Percentiles rank a stretch among this genome's conserved stretches.
Conservation (phyloP, 2,797 vertebrate species). For the Etheostoma perlongum region DNA sequence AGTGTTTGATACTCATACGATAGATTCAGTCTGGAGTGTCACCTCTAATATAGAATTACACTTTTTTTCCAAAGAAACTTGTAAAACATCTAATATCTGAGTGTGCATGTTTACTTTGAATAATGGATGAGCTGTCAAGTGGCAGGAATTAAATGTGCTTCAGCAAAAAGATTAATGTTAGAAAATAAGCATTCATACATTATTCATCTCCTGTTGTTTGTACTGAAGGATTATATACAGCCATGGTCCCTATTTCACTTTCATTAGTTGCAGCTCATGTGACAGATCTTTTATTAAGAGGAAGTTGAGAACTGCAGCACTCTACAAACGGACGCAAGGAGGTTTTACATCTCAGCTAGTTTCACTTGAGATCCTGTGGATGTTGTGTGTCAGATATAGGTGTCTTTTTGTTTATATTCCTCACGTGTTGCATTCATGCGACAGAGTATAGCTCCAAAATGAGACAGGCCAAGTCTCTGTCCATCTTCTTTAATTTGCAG, state of each 20-base stretch:
- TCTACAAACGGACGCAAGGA: neutral
- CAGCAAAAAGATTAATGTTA: constrained; percentile 39
- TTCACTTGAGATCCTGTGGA: constrained; percentile 25
- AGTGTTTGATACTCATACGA: constrained; percentile 13
- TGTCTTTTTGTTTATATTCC: constrained; percentile 14
- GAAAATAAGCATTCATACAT: constrained; percentile 39
- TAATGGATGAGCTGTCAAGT: constrained; percentile 23
- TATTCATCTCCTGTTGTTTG: constrained; percentile 38
- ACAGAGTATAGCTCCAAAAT: constrained; percentile 11
- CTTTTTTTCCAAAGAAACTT: neutral
- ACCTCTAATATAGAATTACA: neutral
- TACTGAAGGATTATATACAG: neutral
- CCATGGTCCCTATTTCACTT: constrained; percentile 35
- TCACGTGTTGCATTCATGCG: constrained; percentile 20
- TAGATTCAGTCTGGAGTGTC: constrained; percentile 8
- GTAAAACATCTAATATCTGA: constrained; percentile 27
- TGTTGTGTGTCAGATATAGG: neutral
- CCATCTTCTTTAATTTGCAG: constrained; percentile 25
- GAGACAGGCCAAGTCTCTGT: constrained; percentile 39
- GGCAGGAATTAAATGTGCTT: constrained; percentile 32
- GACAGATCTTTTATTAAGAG: constrained; percentile 43
- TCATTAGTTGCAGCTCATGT: constrained; percentile 48
- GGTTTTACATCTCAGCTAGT: constrained; percentile 24
- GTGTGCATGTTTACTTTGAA: constrained; percentile 12
- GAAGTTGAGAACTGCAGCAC: constrained; percentile 23